Percentiles rank a stretch among this genome's conserved stretches.
Conservation (phyloP, 2,797 vertebrate species). For the Buphagus erythrorhynchus region DNA sequence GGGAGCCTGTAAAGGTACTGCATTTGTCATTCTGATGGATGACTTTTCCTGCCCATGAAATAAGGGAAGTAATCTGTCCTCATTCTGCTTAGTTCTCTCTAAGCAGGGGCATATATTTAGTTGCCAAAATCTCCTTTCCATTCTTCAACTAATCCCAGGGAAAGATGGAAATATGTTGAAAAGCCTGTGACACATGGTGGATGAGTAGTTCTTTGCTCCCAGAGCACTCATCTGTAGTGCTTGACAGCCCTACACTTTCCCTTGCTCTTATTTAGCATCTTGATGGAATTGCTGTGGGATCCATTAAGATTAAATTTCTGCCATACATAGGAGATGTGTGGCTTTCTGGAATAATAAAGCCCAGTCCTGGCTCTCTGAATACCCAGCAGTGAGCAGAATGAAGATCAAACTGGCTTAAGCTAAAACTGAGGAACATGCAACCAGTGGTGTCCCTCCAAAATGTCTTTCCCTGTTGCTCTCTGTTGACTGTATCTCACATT, state of each 20-base stretch:
- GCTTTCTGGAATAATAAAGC: slow-evolving; percentile 24
- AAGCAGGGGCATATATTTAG: slow-evolving; percentile 8
- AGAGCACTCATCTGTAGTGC: background rate
- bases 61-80: slow-evolving; percentile 38
- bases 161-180: slow-evolving; percentile 35
- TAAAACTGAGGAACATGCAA: background rate
- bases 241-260: background rate
- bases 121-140: slow-evolving; percentile 31
- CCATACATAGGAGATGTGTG: background rate
- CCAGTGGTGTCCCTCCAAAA: background rate
- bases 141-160: slow-evolving; percentile 11
- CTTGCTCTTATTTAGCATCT: slow-evolving; percentile 9
- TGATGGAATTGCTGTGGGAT: slow-evolving; percentile 18
- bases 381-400: background rate
- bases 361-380: background rate
- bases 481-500: background rate
- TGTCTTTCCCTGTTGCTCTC: background rate
- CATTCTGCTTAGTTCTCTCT: background rate
- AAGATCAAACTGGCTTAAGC: background rate
- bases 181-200: background rate
- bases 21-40: slow-evolving; percentile 33
- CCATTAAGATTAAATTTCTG: slow-evolving; percentile 17
- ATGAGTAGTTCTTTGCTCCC: slow-evolving; percentile 7
- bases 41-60: slow-evolving; percentile 22
- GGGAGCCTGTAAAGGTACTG: background rate